Percentiles rank a stretch among this genome's conserved stretches.
Conservation (phyloP, 2,113 vertebrate species). For the Vulpes lagopus region DNA sequence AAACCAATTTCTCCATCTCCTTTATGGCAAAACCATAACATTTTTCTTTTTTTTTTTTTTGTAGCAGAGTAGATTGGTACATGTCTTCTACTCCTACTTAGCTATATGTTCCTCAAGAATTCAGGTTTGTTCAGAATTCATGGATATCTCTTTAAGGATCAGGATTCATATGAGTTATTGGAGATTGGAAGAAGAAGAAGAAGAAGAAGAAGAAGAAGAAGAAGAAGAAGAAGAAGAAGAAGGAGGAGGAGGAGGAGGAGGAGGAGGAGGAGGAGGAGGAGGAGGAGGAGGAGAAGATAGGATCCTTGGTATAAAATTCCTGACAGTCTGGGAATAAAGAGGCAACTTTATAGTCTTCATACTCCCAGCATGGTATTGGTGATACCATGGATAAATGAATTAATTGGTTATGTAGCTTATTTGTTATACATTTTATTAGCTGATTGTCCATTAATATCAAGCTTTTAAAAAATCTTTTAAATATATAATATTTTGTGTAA, state of each 20-base stretch:
- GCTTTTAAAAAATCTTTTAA: neutral
- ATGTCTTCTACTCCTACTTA: neutral
- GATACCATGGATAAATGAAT: neutral
- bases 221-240: no score
- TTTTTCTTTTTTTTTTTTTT: neutral
- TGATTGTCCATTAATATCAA: neutral
- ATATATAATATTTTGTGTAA: neutral
- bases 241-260: no score
- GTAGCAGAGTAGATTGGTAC: neutral
- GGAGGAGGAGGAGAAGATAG: no score
- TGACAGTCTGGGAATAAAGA: neutral
- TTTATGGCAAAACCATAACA: neutral
- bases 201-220: neutral
- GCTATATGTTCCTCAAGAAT: neutral
- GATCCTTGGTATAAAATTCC: neutral
- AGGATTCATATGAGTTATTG: neutral
- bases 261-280: no score
- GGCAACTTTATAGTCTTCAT: neutral
- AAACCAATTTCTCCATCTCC: neutral
- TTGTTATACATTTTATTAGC: neutral
- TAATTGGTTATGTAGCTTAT: neutral
- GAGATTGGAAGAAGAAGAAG: neutral
- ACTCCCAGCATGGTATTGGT: neutral
- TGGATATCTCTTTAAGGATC: neutral
- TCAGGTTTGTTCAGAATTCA: constrained; percentile 22